Percentiles rank a stretch among this genome's conserved stretches.
phyloP scores from a whole-genome alignment of 2,797 vertebrate genomes.

The Melanogrammus aeglefinus region DNA sequence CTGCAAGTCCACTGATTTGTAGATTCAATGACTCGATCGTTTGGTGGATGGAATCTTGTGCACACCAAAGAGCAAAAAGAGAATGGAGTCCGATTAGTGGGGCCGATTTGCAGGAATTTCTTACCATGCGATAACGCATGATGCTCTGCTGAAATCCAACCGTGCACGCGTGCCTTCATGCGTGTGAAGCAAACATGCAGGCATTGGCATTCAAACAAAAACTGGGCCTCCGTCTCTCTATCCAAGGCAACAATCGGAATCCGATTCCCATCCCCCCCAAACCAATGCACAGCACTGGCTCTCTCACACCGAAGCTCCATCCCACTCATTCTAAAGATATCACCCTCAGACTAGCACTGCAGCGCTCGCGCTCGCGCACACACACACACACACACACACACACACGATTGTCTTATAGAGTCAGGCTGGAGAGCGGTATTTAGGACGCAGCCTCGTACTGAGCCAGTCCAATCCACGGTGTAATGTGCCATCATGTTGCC shows the following conservation, averaged over 20 bases:
- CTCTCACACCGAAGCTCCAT: slow-evolving; percentile 55
- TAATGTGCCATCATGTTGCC: slow-evolving; percentile 10
- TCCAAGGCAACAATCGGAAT: slow-evolving; percentile 29
- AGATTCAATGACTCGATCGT: neutral
- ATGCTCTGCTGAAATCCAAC: neutral
- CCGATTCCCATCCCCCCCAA: slow-evolving; percentile 58
- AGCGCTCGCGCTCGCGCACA: slow-evolving; percentile 29
- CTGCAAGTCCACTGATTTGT: neutral
- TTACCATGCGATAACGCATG: neutral
- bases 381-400: slow-evolving; percentile 14
- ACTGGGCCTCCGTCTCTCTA: slow-evolving; percentile 23
- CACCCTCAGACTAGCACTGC: slow-evolving; percentile 61
- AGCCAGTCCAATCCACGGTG: slow-evolving; percentile 13
- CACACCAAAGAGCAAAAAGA: neutral
- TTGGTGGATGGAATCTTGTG: neutral
- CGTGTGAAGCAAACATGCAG: neutral
- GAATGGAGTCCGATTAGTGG: neutral
- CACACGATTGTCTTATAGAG: slow-evolving; percentile 30
- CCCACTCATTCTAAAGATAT: slow-evolving; percentile 82
- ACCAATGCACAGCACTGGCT: slow-evolving; percentile 55
- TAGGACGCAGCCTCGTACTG: slow-evolving; percentile 23
- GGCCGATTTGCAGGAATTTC: neutral
- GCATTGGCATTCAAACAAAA: no score
- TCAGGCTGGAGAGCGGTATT: slow-evolving; percentile 23
- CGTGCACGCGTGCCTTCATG: neutral